phyloP scores from a whole-genome alignment of 1,140 invertebrate genomes.

The Heliothis subflexa region DNA sequence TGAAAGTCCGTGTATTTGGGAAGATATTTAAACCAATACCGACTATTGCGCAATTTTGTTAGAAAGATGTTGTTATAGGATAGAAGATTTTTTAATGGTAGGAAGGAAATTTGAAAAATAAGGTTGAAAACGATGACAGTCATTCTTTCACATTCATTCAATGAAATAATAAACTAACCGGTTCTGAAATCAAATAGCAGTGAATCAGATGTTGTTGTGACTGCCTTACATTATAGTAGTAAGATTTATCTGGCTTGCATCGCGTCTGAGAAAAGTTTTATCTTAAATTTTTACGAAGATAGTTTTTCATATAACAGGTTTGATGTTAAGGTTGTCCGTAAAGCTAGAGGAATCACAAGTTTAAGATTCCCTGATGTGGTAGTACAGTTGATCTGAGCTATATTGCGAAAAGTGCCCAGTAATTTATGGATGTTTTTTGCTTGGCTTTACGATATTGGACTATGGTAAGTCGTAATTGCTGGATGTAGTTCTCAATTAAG shows the following conservation, averaged over 20 bases:
- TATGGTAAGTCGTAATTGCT: not conserved
- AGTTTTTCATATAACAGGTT: too few species aligned
- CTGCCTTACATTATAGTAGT: too few species aligned
- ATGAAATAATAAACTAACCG: not conserved
- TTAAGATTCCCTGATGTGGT: too few species aligned
- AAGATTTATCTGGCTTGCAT: too few species aligned
- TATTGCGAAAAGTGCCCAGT: too few species aligned
- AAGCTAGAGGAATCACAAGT: too few species aligned
- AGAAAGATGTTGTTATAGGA: not conserved
- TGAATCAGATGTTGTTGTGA: not conserved
- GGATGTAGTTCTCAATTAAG: too few species aligned
- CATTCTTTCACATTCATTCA: not conserved
- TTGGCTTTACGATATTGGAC: not conserved
- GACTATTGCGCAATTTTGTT: constrained; percentile 5
- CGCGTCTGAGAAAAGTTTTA: too few species aligned
- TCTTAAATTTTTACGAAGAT: too few species aligned
- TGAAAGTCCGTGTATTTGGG: not conserved
- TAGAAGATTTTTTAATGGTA: not conserved
- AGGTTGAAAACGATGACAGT: not conserved
- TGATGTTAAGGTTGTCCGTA: too few species aligned
- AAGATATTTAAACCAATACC: not conserved
- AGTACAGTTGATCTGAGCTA: too few species aligned
- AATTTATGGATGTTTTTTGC: too few species aligned
- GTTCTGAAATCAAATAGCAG: not conserved
- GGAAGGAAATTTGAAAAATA: not conserved